These are phyloP conservation scores for Dallia pectoralis DNA, from an alignment of 2,797 vertebrate species.

Conservation along the genomic window DNA sequence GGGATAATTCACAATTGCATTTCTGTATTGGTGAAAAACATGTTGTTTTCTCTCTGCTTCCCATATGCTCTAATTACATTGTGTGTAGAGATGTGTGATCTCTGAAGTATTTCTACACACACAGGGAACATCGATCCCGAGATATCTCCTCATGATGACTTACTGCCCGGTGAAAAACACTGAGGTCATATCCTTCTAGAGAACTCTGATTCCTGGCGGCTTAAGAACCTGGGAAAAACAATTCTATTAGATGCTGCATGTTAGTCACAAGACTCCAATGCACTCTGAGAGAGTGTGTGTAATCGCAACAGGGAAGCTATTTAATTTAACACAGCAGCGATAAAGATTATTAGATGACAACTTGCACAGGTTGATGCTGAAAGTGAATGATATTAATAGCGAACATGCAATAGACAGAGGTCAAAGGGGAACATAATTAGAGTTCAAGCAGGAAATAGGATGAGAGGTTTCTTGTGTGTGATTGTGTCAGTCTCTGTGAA, in stretches of 20 bases:
- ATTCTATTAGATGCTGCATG: slow-evolving; percentile 77
- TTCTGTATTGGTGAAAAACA: slow-evolving; percentile 17
- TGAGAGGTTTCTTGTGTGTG: slow-evolving; percentile 19
- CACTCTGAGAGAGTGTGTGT: slow-evolving; percentile 48
- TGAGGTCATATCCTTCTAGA: slow-evolving; percentile 73
- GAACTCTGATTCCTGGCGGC: slow-evolving; percentile 45
- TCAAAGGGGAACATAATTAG: not conserved
- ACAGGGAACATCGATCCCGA: slow-evolving; percentile 61
- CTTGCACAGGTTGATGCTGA: slow-evolving; percentile 65
- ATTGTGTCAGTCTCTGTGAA: not conserved
- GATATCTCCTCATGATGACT: slow-evolving; percentile 73
- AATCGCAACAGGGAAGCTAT: slow-evolving; percentile 30
- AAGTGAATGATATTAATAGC: slow-evolving; percentile 64
- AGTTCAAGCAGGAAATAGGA: slow-evolving; percentile 34
- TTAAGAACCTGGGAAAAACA: slow-evolving; percentile 77
- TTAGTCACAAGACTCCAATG: slow-evolving; percentile 79
- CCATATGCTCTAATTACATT: not conserved
- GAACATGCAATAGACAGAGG: slow-evolving; percentile 20
- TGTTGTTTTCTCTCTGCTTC: slow-evolving; percentile 33
- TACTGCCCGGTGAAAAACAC: slow-evolving; percentile 67
- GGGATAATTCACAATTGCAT: slow-evolving; percentile 22
- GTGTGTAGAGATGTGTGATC: slow-evolving; percentile 35
- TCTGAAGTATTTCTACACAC: slow-evolving; percentile 62
- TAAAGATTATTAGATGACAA: slow-evolving; percentile 72
- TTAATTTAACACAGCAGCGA: slow-evolving; percentile 34